Base-by-base conservation (phyloP, 1,140 invertebrate genomes). In the Berghia stephanieae region DNA sequence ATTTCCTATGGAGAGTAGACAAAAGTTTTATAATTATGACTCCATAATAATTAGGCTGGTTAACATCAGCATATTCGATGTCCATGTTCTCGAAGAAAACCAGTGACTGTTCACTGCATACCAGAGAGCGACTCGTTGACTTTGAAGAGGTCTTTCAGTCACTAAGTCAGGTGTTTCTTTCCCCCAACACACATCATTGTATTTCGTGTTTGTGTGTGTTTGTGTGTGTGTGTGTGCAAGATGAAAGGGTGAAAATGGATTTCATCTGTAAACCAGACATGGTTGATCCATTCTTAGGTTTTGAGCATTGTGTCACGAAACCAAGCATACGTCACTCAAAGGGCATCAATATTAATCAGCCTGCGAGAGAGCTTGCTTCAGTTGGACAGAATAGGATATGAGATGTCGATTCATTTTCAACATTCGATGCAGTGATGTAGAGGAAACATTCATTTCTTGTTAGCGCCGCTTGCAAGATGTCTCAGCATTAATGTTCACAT, bases 271-370 rank as follows among this genome's bases (percentile, higher is more conserved):
- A 36, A 66, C 60, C 60, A 66, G 31, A 66, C 60, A 66, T 27
- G 2, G 40, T n/a, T n/a, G n/a, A 66, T 36, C 31, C 34, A 31
- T 36, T 66, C 40, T 66, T 36, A 38, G 34, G 60, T 27, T 38
- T 66, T 66, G n/a, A 38, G 31, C 60, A 66, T 66, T 66, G n/a
- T 66, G 34, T 66, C 60, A 66, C 34, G 40, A 66, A 66, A 16
- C 16, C 34, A 66, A 66, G 34, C 16, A 66, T 36, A 66, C 60
- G 40, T 66, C 40, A 36, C 40, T 31, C 16, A 66, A 66, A 60
- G 24, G 55, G 24, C 24, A n/a, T 1, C 34, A 2, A 60, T 10
- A n/a, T 60, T 60, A 31, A 27, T n/a, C 34, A 27, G 13, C n/a
- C 46, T 16, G n/a, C 13, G 13, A 13, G 13, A 49, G 13, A 49